Evolutionary conservation across 2,888 invertebrate genomes (phyloP).

Genomic region (Ichneumoninae sp.): DNA sequence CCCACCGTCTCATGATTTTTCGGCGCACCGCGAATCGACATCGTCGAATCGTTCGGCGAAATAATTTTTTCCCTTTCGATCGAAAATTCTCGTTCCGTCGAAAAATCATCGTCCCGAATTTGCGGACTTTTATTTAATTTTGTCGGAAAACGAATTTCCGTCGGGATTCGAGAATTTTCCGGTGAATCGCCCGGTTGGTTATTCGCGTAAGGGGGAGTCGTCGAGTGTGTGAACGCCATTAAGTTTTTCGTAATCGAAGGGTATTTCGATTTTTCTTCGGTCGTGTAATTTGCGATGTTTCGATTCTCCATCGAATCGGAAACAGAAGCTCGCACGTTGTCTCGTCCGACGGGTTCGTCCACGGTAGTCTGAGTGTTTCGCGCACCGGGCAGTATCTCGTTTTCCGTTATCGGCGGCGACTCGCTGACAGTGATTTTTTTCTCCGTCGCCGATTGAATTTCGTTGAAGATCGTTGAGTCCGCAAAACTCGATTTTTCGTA

Average conservation of each 20-base stretch:
- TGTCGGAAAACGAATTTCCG: background rate
- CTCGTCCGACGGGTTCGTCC: background rate
- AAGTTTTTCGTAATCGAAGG: background rate
- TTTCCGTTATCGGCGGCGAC: conserved; percentile 4
- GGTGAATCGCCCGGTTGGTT: background rate
- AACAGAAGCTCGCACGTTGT: background rate
- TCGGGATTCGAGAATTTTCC: background rate
- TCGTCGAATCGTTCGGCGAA: background rate
- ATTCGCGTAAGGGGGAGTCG: background rate
- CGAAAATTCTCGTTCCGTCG: background rate
- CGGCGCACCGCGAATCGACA: background rate
- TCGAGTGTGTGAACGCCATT: background rate
- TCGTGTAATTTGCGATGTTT: background rate
- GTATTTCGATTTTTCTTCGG: background rate
- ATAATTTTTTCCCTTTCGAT: background rate
- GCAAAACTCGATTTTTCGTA: background rate
- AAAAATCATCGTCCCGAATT: background rate
- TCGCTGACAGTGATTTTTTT: background rate
- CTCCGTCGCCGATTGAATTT: background rate
- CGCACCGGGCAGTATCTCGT: background rate
- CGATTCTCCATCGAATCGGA: background rate
- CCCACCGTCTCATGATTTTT: background rate
- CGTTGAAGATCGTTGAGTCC: background rate
- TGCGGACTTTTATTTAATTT: background rate
- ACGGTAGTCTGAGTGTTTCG: background rate